These are phyloP conservation scores for Machimus rusticus DNA, from an alignment of 2,888 invertebrate species.

Conservation along the genomic window DNA sequence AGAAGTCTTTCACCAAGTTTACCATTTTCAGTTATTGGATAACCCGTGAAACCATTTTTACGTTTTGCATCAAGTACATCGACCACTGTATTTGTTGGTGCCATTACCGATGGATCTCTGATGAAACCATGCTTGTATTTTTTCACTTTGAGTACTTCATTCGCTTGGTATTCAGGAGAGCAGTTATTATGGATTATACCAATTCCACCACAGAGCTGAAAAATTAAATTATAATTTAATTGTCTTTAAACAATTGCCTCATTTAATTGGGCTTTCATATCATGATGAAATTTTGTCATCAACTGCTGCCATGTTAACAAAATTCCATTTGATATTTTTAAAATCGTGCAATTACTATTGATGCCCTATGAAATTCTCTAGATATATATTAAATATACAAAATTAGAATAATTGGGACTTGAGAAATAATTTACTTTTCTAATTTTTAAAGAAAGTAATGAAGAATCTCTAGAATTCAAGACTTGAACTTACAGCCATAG, in stretches of 20 bases:
- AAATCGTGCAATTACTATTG: too few relatives aligned
- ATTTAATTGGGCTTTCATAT: neutral
- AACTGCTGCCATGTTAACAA: too few relatives aligned
- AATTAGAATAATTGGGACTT: neutral
- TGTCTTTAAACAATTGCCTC: neutral
- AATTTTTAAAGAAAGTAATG: neutral
- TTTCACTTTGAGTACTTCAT: slow-evolving; percentile 96
- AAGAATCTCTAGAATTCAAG: neutral
- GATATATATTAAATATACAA: too few relatives aligned
- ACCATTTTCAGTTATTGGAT: slow-evolving; percentile 95
- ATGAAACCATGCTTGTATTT: slow-evolving; percentile 99
- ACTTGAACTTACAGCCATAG: slow-evolving; percentile 83
- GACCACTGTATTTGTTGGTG: slow-evolving; percentile 83
- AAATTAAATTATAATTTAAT: neutral
- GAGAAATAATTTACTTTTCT: neutral
- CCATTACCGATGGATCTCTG: slow-evolving; percentile 92
- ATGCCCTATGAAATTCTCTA: too few relatives aligned
- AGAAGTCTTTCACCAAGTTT: slow-evolving; percentile 90
- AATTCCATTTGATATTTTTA: too few relatives aligned
- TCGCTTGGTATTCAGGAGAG: slow-evolving; percentile 90
- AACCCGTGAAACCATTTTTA: slow-evolving; percentile 92
- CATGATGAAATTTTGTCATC: too few relatives aligned
- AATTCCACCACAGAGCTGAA: slow-evolving; percentile 89
- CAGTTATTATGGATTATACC: slow-evolving; percentile 98
- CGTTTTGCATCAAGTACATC: slow-evolving; percentile 92